These are phyloP conservation scores for Pygathrix nemaeus DNA, from an alignment of 2,113 vertebrate species.

Conservation along the genomic window DNA sequence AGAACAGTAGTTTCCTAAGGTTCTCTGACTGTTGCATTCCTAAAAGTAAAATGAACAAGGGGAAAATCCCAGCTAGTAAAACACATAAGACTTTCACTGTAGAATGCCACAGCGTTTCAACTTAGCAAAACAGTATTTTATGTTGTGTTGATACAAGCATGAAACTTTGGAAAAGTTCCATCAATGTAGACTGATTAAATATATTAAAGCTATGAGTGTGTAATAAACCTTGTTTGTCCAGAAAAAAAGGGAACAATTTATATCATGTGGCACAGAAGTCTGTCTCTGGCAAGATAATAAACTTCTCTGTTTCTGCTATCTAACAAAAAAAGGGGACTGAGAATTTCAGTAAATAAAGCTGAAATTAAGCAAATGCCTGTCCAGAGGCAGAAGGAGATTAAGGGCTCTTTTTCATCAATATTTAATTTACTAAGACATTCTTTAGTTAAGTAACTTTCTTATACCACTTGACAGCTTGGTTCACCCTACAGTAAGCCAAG, in stretches of 20 bases:
- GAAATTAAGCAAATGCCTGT: constrained; percentile 58
- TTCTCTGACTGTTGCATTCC: constrained; percentile 11
- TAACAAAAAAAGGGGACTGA: constrained; percentile 37
- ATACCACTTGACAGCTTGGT: constrained; percentile 50
- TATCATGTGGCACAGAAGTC: neutral
- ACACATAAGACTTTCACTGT: neutral
- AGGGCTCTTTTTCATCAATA: constrained; percentile 49
- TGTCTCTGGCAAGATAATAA: constrained; percentile 12
- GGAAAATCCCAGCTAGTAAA: neutral
- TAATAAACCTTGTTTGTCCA: constrained; percentile 29
- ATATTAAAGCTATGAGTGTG: neutral
- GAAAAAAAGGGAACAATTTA: neutral
- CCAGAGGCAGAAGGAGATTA: constrained; percentile 48
- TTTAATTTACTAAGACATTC: constrained; percentile 61
- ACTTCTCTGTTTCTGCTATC: constrained; percentile 44
- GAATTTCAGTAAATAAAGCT: constrained; percentile 63
- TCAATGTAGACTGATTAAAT: constrained; percentile 21
- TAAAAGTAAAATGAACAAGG: constrained; percentile 23
- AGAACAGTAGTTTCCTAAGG: neutral
- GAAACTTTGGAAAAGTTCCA: constrained; percentile 33
- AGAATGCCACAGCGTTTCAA: constrained; percentile 9
- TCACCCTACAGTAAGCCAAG: constrained; percentile 39
- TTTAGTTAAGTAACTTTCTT: constrained; percentile 55
- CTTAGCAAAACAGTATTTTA: neutral
- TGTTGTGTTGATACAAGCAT: neutral